phyloP scores from a whole-genome alignment of 2,113 vertebrate species.

The Festucalex cinctus region DNA sequence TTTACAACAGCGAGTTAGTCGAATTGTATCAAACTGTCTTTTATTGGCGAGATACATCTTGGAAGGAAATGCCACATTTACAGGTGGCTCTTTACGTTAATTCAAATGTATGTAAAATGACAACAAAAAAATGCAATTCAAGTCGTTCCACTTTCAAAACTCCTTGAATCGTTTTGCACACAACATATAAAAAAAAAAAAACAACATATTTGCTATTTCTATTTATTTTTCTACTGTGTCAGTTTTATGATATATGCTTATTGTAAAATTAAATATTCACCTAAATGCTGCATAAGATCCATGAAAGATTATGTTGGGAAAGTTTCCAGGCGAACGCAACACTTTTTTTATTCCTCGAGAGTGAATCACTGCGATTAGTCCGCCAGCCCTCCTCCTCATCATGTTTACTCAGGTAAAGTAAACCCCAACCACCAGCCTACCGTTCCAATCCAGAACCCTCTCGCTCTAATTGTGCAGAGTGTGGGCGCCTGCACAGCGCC shows the following conservation, averaged over 20 bases:
- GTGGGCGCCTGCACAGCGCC: constrained; percentile 22
- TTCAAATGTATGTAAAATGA: too few species aligned
- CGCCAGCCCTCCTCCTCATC: constrained; percentile 56
- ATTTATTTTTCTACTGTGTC: too few species aligned
- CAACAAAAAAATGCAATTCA: too few species aligned
- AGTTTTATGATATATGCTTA: neutral
- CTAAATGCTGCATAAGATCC: neutral
- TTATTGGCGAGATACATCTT: too few species aligned
- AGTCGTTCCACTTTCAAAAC: too few species aligned
- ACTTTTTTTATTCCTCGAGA: neutral
- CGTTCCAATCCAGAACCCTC: constrained; percentile 25
- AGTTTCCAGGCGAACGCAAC: neutral
- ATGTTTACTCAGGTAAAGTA: constrained; percentile 60
- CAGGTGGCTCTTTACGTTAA: too few species aligned
- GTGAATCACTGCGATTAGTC: constrained; percentile 61
- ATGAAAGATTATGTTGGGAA: neutral
- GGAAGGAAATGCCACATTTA: too few species aligned
- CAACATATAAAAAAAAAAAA: too few species aligned
- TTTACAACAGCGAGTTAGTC: too few species aligned
- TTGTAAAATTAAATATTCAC: neutral
- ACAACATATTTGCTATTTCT: neutral
- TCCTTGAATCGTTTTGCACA: too few species aligned
- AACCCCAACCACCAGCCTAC: constrained; percentile 60
- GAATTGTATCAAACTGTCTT: too few species aligned
- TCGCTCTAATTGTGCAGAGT: constrained; percentile 47